Evolutionary conservation across 2,888 invertebrate genomes (phyloP), one percentile per base, ranked within the genome.

Genomic region (Dysmachus trigonus): DNA sequence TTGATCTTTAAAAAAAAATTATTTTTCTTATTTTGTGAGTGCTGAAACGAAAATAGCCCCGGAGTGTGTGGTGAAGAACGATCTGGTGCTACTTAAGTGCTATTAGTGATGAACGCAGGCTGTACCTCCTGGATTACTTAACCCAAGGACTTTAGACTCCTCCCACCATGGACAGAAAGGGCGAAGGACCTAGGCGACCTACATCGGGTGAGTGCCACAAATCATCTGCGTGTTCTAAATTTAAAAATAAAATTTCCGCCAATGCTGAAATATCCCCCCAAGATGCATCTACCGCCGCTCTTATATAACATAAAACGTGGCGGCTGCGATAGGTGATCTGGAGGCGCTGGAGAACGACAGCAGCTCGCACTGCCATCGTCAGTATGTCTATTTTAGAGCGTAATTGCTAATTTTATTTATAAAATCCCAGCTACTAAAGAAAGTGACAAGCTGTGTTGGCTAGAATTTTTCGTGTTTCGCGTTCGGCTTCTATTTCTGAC

Each of bases 401-500:
- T 71, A 79, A 72, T 79, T 81, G 85, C 85, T 85, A 35, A 71
- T 85, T 79, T 72, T 85, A 72, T 85, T 72, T 85, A 85, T 72
- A 85, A 85, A 79, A 72, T 72, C 72, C 41, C 72, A 79, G 85
- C 85, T 71, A 53, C 85, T 62, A 33, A 76, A 62, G 85, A 85
- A 85, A 85, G 85, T 85, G 85, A 85, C 85, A 86, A 81, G 38
- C 53, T 83, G 53, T 83, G n/a, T n/a, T n/a, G 74, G 71, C 62
- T 38, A 22, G n/a, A 85, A 82, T 76, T 82, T 85, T 76, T 85
- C 51, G 73, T 85, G 51, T 74, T 85, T 85, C 72, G 72, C 72
- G 41, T 74, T 85, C 74, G 85, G 74, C 74, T 85, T 85, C 76
- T 85, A 76, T 76, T 85, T 85, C 74, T 85, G 85, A 76, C 76